Conservation (phyloP, 2,113 vertebrate genomes). For the Raja brachyura region DNA sequence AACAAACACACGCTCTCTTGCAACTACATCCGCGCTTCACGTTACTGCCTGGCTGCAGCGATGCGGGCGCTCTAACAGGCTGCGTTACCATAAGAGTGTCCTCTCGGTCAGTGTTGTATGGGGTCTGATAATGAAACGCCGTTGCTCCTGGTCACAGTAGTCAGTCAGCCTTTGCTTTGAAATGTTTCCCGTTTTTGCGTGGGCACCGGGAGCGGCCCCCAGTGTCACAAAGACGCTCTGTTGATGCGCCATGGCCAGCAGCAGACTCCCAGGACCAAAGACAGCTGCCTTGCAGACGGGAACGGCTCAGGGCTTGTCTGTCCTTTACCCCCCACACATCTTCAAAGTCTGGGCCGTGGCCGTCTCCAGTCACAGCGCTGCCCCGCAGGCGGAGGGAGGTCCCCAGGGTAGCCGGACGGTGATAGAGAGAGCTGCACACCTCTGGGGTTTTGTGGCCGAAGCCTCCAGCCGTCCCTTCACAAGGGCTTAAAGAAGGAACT, state of each 20-base stretch:
- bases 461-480: too few species aligned
- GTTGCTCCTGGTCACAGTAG: neutral
- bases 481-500: too few species aligned
- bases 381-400: too few species aligned
- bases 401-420: too few species aligned
- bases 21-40: neutral
- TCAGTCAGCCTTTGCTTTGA: conserved; percentile 18
- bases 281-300: neutral
- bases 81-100: conserved; percentile 18
- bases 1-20: too few species aligned
- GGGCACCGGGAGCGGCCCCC: neutral
- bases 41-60: neutral
- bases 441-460: too few species aligned
- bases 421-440: too few species aligned
- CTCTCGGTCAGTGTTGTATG: conserved; percentile 7
- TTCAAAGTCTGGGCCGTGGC: too few species aligned
- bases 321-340: too few species aligned
- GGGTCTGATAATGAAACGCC: conserved; percentile 16
- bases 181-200: neutral
- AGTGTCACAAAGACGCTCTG: conserved; percentile 28
- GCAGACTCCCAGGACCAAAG: neutral
- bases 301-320: too few species aligned
- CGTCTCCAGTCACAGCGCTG: too few species aligned
- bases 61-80: neutral
- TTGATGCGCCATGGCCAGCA: neutral